Evolutionary conservation across 2,797 vertebrate species (phyloP), one percentile per base, ranked within the genome.

Genomic region (Alectoris magna): DNA sequence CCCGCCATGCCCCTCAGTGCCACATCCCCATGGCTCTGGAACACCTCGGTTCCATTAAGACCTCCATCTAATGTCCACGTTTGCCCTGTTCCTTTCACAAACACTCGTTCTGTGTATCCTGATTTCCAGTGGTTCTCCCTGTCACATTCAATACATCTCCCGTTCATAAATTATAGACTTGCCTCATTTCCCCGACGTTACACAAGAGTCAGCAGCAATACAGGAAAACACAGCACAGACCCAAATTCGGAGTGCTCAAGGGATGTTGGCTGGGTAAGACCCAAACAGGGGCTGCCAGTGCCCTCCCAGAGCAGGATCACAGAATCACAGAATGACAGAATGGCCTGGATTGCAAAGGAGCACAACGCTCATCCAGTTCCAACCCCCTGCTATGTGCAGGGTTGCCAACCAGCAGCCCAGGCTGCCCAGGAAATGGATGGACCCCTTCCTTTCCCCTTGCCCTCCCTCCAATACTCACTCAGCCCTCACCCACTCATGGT

Each of bases 91-190:
- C 78, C 67, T 70, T 59, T 51, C 87, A 73, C 72, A 74, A 84
- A 48, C 10, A 74, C 22, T 91, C 59, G 41, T 46, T 58, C 84
- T 24, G 19, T 7, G 55, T 19, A 53, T 77, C 84, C 87, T 84
- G 8, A 93, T 84, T 82, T 82, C 43, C 60, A 46, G 43, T 59
- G 81, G 83, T 88, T 93, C 78, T 67, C 78, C 74, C 62, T 74
- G 87, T 70, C 94, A 82, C 75, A 64, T 71, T 76, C 78, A 53
- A 74, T 87, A 22, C 16, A 22, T 80, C 78, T 88, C 91, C 13
- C 0, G 2, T n/a, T 79, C 75, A 90, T 69, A 38, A 91, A 85
- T 93, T 79, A 88, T 10, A 70, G 60, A 80, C 78, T 87, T 69
- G 56, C 77, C 44, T 76, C 64, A 84, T 82, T 82, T 93, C 66